Percentiles rank a stretch among this genome's conserved stretches.
Conservation (phyloP, 2,113 vertebrate species). For the Ibidorhyncha struthersii region DNA sequence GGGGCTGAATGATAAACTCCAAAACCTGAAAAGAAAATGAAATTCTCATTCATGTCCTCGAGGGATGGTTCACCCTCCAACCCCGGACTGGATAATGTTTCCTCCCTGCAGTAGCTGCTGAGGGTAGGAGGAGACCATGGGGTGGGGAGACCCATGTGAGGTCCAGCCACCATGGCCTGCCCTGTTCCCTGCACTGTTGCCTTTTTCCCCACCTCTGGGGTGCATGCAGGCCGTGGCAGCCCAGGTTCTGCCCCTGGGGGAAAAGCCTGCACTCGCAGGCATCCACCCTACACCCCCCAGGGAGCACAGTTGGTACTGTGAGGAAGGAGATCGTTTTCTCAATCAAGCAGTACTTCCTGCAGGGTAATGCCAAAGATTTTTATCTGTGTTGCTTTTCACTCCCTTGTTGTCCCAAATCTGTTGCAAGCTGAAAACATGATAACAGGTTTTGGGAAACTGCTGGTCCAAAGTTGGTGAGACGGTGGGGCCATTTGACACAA, state of each 20-base stretch:
- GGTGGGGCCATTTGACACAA: background rate
- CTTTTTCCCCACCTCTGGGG: background rate
- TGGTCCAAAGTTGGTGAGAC: background rate
- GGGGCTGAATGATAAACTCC: background rate
- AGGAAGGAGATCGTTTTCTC: background rate
- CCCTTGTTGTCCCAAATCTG: background rate
- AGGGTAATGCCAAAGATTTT: background rate
- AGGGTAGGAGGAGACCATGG: background rate
- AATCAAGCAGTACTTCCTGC: background rate
- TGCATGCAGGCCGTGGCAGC: fast-evolving
- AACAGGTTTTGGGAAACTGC: background rate
- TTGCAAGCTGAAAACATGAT: background rate
- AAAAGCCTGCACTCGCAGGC: background rate
- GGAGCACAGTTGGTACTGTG: background rate
- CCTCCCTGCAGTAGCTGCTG: background rate
- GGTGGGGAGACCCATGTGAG: fast-evolving
- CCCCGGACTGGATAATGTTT: background rate
- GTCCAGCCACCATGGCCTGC: background rate
- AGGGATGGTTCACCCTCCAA: background rate
- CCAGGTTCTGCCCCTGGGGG: fast-evolving
- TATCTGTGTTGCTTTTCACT: background rate
- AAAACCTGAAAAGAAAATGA: background rate
- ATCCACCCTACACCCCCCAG: background rate
- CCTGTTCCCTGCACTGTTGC: fast-evolving
- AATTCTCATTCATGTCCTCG: fast-evolving